These are phyloP conservation scores for Malurus cyaneus DNA, from an alignment of 2,113 vertebrate genomes.

Conservation along the genomic window DNA sequence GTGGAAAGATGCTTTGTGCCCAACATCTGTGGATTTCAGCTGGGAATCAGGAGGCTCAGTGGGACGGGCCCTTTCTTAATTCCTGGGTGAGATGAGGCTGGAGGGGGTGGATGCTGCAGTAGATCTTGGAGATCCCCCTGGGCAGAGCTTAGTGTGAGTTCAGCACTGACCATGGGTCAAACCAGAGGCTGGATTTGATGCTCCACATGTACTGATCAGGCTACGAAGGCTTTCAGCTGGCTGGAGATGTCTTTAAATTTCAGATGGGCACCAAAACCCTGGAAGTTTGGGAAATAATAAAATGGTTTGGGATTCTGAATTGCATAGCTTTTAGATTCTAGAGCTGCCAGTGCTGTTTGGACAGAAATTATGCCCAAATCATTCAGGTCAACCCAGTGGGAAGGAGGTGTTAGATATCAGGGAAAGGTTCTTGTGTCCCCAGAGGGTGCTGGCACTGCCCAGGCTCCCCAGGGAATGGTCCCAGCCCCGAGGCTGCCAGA, in stretches of 20 bases:
- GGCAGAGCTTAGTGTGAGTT: neutral
- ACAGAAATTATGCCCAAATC: neutral
- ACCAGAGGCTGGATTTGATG: neutral
- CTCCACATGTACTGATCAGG: neutral
- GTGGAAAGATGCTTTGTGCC: neutral
- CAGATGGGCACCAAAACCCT: neutral
- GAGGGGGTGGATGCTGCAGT: rapidly evolving
- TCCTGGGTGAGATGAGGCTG: neutral
- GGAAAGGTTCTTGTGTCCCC: neutral
- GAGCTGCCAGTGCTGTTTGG: neutral
- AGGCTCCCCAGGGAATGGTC: neutral
- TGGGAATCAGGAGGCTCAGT: neutral
- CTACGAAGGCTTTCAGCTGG: neutral
- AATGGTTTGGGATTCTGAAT: neutral
- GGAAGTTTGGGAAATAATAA: too few relatives aligned
- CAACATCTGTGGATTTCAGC: neutral
- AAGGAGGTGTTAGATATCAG: neutral
- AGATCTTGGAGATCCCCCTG: neutral
- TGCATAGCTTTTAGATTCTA: neutral
- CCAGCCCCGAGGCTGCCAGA: neutral
- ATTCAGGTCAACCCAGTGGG: neutral
- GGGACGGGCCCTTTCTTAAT: neutral
- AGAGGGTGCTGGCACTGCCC: neutral
- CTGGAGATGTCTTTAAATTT: neutral
- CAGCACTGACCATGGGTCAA: neutral